Evolutionary conservation across 2,888 invertebrate species (phyloP), one percentile per base, ranked within the genome.

Genomic region (Eupithecia insigniata): DNA sequence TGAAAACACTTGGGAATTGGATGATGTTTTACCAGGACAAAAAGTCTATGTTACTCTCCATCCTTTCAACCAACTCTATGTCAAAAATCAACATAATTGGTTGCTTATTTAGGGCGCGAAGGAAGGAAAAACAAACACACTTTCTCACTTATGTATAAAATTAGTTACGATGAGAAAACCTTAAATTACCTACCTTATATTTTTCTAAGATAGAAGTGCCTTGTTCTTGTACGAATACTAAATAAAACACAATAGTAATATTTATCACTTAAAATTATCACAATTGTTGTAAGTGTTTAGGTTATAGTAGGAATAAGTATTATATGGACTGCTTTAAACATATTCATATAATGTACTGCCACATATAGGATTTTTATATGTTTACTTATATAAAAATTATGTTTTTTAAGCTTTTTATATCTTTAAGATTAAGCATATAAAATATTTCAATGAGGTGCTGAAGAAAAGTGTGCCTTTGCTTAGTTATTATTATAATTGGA

Each of bases 381-480:
- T 55, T 55, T 55, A 55, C 26, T 22, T 22, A 97, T 78, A 96
- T 96, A n/a, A n/a, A n/a, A n/a, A n/a, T n/a, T n/a, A 87, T 97
- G 96, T 88, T 93, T 98, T 75, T 97, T 97, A 18, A 43, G 43
- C 1, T 18, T 92, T 93, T 92, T 93, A 77, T 85, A 30, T 64
- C 34, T 18, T 30, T 30, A 22, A 36, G 7, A 34, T 34, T 34
- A 5, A 34, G 34, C 8, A 34, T 34, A 55, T 65, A 66, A 36
- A 43, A 18, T 46, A 1, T 46, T 22, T 70, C 39, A 30, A 67
- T 34, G 22, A 58, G 39, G 58, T 67, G 60, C 67, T 60, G 7
- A 39, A 58, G 8, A 30, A 62, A 62, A n/a, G 6, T 34, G 62
- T 39, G 62, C 62, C 62, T 62, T 36, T 32, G 32, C 32, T 62